phyloP scores from a whole-genome alignment of 2,888 invertebrate genomes.

The Drosophila macrothrix region DNA sequence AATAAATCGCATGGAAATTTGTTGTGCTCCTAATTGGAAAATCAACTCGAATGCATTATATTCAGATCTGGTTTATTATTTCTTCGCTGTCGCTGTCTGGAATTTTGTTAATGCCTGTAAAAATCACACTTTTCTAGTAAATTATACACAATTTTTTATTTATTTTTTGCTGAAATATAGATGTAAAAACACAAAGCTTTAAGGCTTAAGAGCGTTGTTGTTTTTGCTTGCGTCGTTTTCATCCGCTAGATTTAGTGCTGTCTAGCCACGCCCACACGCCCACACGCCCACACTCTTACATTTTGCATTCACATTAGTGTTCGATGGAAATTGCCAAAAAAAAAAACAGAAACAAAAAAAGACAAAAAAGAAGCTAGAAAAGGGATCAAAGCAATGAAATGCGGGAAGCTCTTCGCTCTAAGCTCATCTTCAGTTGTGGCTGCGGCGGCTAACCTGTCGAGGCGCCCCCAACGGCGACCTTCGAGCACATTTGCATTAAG shows the following conservation, averaged over 20 bases:
- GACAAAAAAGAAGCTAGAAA: not conserved
- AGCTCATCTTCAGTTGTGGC: conserved; percentile 21
- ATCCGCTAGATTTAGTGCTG: conserved; percentile 7
- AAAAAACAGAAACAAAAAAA: not conserved
- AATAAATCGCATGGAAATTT: not conserved
- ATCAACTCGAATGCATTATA: not conserved
- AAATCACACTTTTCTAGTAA: not conserved
- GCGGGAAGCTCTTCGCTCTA: not conserved
- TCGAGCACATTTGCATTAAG: conserved; percentile 82
- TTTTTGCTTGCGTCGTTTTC: not conserved
- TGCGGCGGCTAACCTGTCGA: conserved; percentile 34
- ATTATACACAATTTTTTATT: not conserved
- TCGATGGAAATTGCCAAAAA: conserved; percentile 51
- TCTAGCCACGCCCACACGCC: conserved; percentile 39
- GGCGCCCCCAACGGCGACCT: conserved; percentile 48
- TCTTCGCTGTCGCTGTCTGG: not conserved
- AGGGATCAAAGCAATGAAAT: not conserved
- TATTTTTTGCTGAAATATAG: not conserved
- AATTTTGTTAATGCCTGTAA: not conserved
- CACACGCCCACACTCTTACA: conserved; percentile 21
- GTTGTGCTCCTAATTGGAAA: conserved; percentile 1
- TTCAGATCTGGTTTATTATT: not conserved
- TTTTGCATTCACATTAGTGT: conserved; percentile 56
- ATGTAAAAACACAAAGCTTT: not conserved
- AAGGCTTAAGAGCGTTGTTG: not conserved